These are phyloP conservation scores for Acrocephalus arundinaceus DNA, from an alignment of 2,113 vertebrate genomes.

Conservation along the genomic window DNA sequence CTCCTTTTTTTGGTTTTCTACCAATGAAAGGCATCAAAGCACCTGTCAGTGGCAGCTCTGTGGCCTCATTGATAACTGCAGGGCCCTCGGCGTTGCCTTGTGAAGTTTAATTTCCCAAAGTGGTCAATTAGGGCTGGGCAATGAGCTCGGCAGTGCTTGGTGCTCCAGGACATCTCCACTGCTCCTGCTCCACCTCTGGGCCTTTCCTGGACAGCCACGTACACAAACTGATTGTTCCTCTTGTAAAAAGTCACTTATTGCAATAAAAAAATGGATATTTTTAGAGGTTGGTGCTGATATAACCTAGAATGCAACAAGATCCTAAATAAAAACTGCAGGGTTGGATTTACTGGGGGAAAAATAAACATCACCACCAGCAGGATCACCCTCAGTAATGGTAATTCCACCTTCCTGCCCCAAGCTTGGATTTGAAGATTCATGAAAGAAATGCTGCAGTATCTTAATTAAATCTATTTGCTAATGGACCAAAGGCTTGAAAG, in stretches of 20 bases:
- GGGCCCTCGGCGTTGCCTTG: slow-evolving; percentile 17
- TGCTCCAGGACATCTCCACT: slow-evolving; percentile 49
- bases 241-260: not conserved
- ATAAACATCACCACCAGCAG: not conserved
- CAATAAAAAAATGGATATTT: not conserved
- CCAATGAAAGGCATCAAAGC: slow-evolving; percentile 55
- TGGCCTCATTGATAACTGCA: slow-evolving; percentile 54
- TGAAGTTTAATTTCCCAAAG: slow-evolving; percentile 72
- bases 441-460: not conserved
- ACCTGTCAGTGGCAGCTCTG: slow-evolving; percentile 34
- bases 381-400: not conserved
- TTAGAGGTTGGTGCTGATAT: not conserved
- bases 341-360: not conserved
- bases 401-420: not conserved
- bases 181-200: not conserved
- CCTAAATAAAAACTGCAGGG: not conserved
- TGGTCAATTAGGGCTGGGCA: slow-evolving; percentile 55
- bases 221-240: not conserved
- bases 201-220: not conserved
- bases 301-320: not conserved
- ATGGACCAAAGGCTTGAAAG: not conserved
- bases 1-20: not conserved
- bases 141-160: not conserved
- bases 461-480: not conserved
- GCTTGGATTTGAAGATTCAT: not conserved